Evolutionary conservation across 2,797 vertebrate species (phyloP).

Genomic region (Gambusia yucatana): DNA sequence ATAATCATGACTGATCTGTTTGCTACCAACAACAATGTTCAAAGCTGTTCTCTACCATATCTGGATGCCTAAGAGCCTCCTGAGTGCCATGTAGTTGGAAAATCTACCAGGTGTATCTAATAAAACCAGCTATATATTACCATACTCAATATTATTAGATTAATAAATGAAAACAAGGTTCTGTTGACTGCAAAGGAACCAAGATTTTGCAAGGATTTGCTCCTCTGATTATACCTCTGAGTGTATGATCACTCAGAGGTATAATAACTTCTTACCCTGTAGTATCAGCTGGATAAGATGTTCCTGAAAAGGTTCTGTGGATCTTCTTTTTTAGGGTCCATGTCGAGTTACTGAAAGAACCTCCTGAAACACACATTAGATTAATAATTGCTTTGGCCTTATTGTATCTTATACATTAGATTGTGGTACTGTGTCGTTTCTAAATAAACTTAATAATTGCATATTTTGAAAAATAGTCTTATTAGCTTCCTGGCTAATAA

Average conservation of each 20-base stretch:
- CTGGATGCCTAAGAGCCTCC: background rate
- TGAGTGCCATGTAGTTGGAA: background rate
- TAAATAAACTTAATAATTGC: background rate
- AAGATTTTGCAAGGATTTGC: background rate
- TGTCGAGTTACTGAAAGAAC: conserved; percentile 59
- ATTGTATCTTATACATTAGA: background rate
- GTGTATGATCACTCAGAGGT: too few species aligned
- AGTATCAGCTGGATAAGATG: conserved; percentile 51
- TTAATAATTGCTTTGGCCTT: background rate
- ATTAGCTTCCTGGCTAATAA: background rate
- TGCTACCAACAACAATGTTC: background rate
- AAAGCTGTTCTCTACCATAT: background rate
- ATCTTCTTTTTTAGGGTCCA: conserved; percentile 67
- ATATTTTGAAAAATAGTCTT: background rate
- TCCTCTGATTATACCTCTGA: background rate
- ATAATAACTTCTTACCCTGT: conserved; percentile 53
- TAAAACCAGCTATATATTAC: background rate
- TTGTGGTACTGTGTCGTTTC: background rate
- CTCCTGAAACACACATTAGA: conserved; percentile 55
- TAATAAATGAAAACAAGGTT: background rate
- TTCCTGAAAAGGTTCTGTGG: conserved; percentile 58
- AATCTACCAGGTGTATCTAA: background rate
- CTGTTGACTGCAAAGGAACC: background rate
- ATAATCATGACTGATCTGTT: background rate
- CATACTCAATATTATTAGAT: background rate